Percentiles rank a stretch among this genome's conserved stretches.
Evolutionary conservation across 2,113 vertebrate genomes (phyloP).

Genomic region (Callopanchax toddi): DNA sequence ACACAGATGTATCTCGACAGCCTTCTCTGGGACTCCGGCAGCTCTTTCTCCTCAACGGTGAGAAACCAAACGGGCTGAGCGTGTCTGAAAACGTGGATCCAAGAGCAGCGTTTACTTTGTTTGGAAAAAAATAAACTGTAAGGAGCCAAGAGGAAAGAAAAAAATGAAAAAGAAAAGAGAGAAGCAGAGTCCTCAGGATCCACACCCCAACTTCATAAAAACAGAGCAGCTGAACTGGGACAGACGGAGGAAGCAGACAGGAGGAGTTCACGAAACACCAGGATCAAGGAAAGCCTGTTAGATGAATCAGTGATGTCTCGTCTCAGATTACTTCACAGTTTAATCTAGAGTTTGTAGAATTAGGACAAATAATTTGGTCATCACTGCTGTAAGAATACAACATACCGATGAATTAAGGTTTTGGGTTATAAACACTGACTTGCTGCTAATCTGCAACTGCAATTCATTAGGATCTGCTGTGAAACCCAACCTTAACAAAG

Average conservation of each 20-base stretch:
- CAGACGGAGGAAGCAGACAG: slow-evolving; percentile 39
- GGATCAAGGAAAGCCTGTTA: slow-evolving; percentile 29
- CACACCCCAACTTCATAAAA: slow-evolving; percentile 52
- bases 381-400: not conserved
- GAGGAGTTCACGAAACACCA: slow-evolving; percentile 22
- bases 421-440: too few relatives aligned
- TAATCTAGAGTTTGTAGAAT: slow-evolving; percentile 6
- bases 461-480: slow-evolving; percentile 36
- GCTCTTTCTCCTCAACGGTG: slow-evolving; percentile 37
- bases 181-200: slow-evolving; percentile 67
- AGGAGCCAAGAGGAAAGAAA: too few relatives aligned
- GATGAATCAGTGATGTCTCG: slow-evolving; percentile 5
- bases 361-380: slow-evolving; percentile 5
- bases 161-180: not conserved
- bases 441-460: too few relatives aligned
- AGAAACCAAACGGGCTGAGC: slow-evolving; percentile 46
- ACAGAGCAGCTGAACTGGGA: slow-evolving; percentile 23
- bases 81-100: slow-evolving; percentile 26
- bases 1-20: slow-evolving; percentile 68
- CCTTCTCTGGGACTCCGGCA: slow-evolving; percentile 56
- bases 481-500: slow-evolving; percentile 60
- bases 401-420: slow-evolving; percentile 13
- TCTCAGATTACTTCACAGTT: slow-evolving; percentile 7
- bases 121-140: too few relatives aligned
- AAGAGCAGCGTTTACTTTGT: slow-evolving; percentile 71